phyloP scores from a whole-genome alignment of 2,888 invertebrate genomes.

The Chironomus tentans region DNA sequence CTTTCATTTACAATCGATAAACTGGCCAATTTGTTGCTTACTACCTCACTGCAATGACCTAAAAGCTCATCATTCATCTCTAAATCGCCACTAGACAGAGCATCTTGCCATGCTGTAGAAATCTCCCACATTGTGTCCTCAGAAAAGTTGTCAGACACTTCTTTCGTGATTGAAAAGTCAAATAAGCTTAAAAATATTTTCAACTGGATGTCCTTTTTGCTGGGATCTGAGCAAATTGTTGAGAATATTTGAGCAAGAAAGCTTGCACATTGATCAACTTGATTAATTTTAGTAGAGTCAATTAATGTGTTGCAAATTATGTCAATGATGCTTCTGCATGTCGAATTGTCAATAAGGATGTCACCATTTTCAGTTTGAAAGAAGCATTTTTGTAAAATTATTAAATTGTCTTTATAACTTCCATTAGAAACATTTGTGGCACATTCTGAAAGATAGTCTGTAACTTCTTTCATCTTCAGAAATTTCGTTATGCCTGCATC shows the following conservation, averaged over 20 bases:
- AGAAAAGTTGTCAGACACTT: constrained; percentile 34
- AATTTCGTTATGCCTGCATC: constrained; percentile 37
- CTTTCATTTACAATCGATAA: background rate
- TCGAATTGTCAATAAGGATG: constrained; percentile 36
- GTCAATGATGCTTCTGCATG: constrained; percentile 37
- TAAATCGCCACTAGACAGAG: constrained; percentile 40
- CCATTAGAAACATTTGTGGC: constrained; percentile 34
- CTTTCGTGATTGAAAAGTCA: constrained; percentile 41
- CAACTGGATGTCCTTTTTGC: constrained; percentile 38
- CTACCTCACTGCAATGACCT: constrained; percentile 25
- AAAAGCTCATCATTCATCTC: constrained; percentile 33
- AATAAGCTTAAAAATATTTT: constrained; percentile 44
- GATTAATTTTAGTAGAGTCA: constrained; percentile 31
- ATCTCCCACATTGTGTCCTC: constrained; percentile 49
- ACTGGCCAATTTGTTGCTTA: background rate
- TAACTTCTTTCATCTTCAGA: constrained; percentile 34
- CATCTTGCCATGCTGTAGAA: constrained; percentile 51
- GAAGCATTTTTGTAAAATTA: constrained; percentile 40
- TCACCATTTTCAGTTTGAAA: constrained; percentile 40
- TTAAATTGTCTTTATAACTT: constrained; percentile 36
- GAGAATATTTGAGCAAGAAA: constrained; percentile 47
- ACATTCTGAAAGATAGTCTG: constrained; percentile 34
- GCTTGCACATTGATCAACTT: constrained; percentile 45
- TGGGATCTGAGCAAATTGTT: constrained; percentile 43
- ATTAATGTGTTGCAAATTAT: constrained; percentile 35